Percentiles rank a stretch among this genome's conserved stretches.
Conservation (phyloP, 2,888 invertebrate genomes). For the Pseudococcus jackbeardsleyi region DNA sequence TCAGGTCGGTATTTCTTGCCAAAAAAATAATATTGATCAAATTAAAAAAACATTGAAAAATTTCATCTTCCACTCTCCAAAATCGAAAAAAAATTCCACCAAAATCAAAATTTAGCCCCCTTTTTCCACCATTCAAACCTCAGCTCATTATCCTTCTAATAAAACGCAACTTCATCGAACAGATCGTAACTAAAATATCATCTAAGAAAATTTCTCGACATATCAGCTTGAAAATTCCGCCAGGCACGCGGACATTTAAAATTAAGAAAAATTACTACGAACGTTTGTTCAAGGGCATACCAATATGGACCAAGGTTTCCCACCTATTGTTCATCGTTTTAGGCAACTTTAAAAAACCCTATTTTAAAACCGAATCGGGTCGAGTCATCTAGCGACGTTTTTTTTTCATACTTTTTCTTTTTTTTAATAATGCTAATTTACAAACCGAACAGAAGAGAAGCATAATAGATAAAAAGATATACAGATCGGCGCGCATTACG, state of each 20-base stretch:
- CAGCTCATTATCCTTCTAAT: no score
- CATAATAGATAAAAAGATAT: background rate
- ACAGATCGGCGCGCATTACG: background rate
- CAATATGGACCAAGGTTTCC: background rate
- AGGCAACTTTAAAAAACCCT: background rate
- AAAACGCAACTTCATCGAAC: no score
- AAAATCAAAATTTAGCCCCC: no score
- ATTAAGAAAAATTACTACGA: background rate
- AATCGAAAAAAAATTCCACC: no score
- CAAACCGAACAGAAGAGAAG: background rate
- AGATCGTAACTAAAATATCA: no score
- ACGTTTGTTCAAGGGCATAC: background rate
- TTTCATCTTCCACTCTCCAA: no score
- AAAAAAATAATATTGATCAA: no score
- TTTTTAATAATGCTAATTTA: conserved; percentile 27
- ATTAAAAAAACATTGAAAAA: no score
- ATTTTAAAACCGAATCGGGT: background rate
- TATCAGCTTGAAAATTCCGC: background rate
- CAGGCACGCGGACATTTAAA: background rate
- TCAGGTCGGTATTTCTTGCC: no score
- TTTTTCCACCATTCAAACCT: no score
- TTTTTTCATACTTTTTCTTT: background rate
- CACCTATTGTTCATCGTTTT: background rate
- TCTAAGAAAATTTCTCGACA: conserved; percentile 30
- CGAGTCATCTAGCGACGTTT: conserved; percentile 5